Percentiles rank a stretch among this genome's conserved stretches.
Conservation (phyloP, 2,797 vertebrate genomes). For the Onychomys leucogaster region DNA sequence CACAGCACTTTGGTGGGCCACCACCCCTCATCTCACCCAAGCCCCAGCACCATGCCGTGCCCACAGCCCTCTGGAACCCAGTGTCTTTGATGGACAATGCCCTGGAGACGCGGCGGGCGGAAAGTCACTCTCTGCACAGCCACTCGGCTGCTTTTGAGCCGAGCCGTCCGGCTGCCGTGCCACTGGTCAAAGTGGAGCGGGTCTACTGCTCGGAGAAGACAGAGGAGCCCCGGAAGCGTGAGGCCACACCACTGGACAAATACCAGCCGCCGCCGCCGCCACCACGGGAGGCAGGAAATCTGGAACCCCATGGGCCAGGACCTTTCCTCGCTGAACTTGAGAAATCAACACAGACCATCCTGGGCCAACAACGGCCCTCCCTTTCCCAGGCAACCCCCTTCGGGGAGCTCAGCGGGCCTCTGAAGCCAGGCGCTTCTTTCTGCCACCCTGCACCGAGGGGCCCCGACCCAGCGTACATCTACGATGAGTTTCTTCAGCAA, state of each 20-base stretch:
- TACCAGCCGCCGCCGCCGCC: constrained; percentile 88
- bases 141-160: constrained; percentile 91
- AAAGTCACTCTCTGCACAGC: constrained; percentile 88
- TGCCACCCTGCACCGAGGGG: constrained; percentile 85
- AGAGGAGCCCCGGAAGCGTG: constrained; percentile 92
- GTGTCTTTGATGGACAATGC: constrained; percentile 94
- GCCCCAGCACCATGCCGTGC: constrained; percentile 91
- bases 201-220: constrained; percentile 88
- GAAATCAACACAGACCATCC: constrained; percentile 94
- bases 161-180: constrained; percentile 87
- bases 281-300: constrained; percentile 85
- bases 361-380: constrained; percentile 93
- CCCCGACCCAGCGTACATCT: constrained; percentile 92
- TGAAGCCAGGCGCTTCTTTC: constrained; percentile 89
- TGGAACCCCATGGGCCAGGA: constrained; percentile 89
- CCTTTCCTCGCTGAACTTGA: constrained; percentile 96
- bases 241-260: constrained; percentile 89
- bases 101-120: constrained; percentile 91
- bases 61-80: constrained; percentile 97
- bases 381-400: constrained; percentile 90
- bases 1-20: constrained; percentile 94
- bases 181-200: constrained; percentile 90
- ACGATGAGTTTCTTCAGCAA: constrained; percentile 96
- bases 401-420: constrained; percentile 87
- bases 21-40: constrained; percentile 98